phyloP scores from a whole-genome alignment of 2,113 vertebrate genomes.

The Siphamia tubifer region DNA sequence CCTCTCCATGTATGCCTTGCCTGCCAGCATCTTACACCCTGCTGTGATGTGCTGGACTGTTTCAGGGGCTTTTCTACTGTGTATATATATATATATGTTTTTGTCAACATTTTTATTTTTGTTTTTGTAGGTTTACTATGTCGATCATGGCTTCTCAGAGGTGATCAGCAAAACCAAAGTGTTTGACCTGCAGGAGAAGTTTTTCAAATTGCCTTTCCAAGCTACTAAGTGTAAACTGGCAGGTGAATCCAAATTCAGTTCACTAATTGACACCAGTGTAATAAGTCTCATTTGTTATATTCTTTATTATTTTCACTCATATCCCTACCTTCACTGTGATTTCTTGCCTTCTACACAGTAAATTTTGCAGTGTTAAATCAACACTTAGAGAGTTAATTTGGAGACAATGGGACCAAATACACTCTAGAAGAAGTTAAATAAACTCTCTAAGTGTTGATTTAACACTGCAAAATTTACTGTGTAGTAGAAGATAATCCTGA shows the following conservation, averaged over 20 bases:
- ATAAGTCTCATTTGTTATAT: background rate
- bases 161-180: constrained; percentile 85
- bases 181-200: constrained; percentile 86
- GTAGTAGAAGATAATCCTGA: background rate
- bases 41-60: too few species aligned
- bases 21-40: too few species aligned
- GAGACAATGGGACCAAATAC: too few species aligned
- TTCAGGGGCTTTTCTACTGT: too few species aligned
- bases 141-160: constrained; percentile 94
- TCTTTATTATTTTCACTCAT: background rate
- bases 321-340: background rate
- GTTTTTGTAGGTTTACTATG: constrained; percentile 85
- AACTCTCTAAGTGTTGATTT: too few species aligned
- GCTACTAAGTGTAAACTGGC: constrained; percentile 92
- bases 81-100: too few species aligned
- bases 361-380: too few species aligned
- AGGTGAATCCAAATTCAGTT: constrained; percentile 79
- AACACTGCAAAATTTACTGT: too few species aligned
- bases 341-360: too few species aligned
- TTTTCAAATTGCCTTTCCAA: constrained; percentile 89
- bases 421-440: too few species aligned
- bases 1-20: too few species aligned
- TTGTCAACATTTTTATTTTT: background rate
- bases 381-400: too few species aligned
- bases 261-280: background rate